Evolutionary conservation across 2,888 invertebrate genomes (phyloP).

Genomic region (Ochropacha duplaris): DNA sequence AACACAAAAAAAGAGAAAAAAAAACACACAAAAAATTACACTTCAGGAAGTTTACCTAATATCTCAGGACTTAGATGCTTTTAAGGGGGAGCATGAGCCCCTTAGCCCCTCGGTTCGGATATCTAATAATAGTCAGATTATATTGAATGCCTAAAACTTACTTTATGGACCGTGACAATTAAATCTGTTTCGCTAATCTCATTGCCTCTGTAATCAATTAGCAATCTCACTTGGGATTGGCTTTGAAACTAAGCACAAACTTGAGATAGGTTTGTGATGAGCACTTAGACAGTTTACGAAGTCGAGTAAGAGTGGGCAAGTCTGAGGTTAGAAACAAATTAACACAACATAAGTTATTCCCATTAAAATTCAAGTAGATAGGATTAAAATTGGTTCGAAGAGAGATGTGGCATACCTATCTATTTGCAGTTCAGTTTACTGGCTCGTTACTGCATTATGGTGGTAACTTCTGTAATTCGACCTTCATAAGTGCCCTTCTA

Average conservation of each 20-base stretch:
- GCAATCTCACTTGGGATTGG: slow-evolving; percentile 13
- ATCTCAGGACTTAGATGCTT: no score
- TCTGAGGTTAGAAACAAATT: neutral
- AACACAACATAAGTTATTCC: neutral
- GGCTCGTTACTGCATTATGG: no score
- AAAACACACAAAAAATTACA: no score
- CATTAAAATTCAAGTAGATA: neutral
- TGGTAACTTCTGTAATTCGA: no score
- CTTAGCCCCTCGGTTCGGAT: no score
- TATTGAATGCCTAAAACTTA: neutral
- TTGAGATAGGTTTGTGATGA: slow-evolving; percentile 1
- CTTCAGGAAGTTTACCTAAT: no score
- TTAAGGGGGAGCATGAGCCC: no score
- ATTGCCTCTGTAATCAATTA: slow-evolving; percentile 30
- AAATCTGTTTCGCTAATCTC: slow-evolving; percentile 23
- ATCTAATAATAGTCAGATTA: neutral
- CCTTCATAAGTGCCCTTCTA: no score
- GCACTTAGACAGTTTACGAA: neutral
- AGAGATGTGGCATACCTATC: no score
- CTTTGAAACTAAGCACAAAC: slow-evolving; percentile 4
- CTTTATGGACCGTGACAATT: slow-evolving; percentile 12
- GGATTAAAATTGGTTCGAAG: no score
- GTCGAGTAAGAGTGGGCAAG: neutral
- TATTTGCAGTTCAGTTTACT: no score
- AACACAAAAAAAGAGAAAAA: no score